Evolutionary conservation across 2,888 invertebrate species (phyloP).

Genomic region (Enchytraeus crypticus): DNA sequence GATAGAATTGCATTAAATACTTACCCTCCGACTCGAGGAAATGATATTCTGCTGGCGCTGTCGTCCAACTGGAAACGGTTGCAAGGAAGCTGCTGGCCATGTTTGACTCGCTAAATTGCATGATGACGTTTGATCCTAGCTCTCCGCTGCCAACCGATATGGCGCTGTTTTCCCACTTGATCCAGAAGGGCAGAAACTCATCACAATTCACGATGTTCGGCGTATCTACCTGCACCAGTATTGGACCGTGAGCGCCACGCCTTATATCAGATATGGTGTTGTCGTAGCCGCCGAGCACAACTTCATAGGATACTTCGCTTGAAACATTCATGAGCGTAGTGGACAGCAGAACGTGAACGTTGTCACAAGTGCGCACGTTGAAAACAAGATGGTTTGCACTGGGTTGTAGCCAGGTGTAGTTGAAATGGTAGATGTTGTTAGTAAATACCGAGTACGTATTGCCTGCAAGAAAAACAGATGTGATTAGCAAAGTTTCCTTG

Average conservation of each 20-base stretch:
- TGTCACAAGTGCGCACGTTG: neutral
- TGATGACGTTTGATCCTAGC: neutral
- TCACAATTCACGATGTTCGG: conserved; percentile 9
- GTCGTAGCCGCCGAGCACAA: conserved; percentile 1
- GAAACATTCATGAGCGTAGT: neutral
- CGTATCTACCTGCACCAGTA: conserved; percentile 4
- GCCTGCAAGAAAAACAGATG: too few relatives aligned
- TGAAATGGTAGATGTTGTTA: too few relatives aligned
- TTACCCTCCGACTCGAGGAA: conserved; percentile 2
- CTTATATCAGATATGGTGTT: conserved; percentile 12
- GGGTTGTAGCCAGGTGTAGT: too few relatives aligned
- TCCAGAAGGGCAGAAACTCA: conserved; percentile 7
- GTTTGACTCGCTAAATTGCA: neutral
- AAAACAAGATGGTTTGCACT: neutral
- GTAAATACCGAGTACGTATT: too few relatives aligned
- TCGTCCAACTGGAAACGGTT: neutral
- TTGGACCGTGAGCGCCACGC: conserved; percentile 2
- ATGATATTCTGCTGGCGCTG: neutral
- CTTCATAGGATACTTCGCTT: conserved; percentile 3
- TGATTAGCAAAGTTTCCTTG: too few relatives aligned
- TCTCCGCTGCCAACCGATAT: conserved; percentile 5
- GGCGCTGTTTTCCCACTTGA: neutral
- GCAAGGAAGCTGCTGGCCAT: neutral
- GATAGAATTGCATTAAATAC: too few relatives aligned
- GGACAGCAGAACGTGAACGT: neutral